Percentiles rank a stretch among this genome's conserved stretches.
Evolutionary conservation across 1,140 invertebrate species (phyloP).

Genomic region (Cyclargus thomasi): DNA sequence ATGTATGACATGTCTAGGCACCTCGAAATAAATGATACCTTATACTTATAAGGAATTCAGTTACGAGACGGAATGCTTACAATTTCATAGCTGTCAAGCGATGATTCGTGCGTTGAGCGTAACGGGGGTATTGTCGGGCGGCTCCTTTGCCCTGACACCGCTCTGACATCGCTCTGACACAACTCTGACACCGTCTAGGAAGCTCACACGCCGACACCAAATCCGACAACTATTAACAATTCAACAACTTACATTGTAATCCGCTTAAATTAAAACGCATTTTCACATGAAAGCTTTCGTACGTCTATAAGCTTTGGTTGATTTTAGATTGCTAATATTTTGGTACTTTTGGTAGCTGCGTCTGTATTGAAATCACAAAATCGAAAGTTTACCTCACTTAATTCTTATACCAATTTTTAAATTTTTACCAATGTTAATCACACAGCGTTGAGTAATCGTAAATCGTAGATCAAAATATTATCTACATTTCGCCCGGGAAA

Average conservation of each 20-base stretch:
- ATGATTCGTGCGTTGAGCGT: slow-evolving; percentile 58
- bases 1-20: background rate
- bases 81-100: slow-evolving; percentile 54
- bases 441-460: background rate
- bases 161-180: slow-evolving; percentile 46
- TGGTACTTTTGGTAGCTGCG: no score
- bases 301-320: background rate
- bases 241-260: background rate
- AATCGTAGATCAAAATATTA: background rate
- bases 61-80: slow-evolving; percentile 18
- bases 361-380: no score
- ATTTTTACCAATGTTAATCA: background rate
- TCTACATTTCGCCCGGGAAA: slow-evolving; percentile 8
- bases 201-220: slow-evolving; percentile 21
- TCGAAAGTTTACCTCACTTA: background rate
- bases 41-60: slow-evolving; percentile 16
- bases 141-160: slow-evolving; percentile 47
- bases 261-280: background rate
- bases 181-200: slow-evolving; percentile 35
- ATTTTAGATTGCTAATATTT: background rate
- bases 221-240: slow-evolving; percentile 13
- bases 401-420: background rate
- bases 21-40: background rate
- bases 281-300: background rate
- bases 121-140: slow-evolving; percentile 61